Base-by-base conservation (phyloP, 2,888 invertebrate genomes). In the Strigamia crassipes region DNA sequence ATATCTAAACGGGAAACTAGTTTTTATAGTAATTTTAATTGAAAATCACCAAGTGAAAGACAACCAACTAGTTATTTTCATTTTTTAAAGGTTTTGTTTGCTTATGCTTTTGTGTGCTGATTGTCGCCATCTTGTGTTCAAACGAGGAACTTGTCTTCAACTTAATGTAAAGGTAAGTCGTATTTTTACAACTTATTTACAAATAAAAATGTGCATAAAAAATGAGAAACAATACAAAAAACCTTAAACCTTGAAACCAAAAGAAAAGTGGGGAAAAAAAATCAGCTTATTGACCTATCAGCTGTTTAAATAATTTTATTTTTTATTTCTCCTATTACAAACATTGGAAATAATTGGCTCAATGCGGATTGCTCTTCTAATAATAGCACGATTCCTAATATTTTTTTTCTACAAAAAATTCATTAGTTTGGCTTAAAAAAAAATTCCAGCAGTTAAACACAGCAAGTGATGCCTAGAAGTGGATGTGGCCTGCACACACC, bases 81-180 rank as follows among this genome's bases (percentile, higher is more conserved):
- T 73, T 73, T 73, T 73, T 73, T 73, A 73, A 73, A 73, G 73
- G 73, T 73, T 73, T 73, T 73, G 31, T 73, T 73, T 73, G 73
- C 73, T 73, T 73, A 73, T 73, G 73, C 73, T 73, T 73, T 73
- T 73, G 73, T 73, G 73, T 73, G 73, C 73, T 73, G 73, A 73
- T 31, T 73, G 73, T 73, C 73, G 73, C 73, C 73, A 73, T 73
- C 73, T 73, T 73, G 73, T 73, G 73, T 73, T 73, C 27, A 73
- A 73, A 73, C 73, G 73, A 73, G 73, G 73, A 73, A 73, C 73
- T 73, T 73, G 73, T 31, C 73, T 73, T 73, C 73, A 27, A 73
- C 15, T 73, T 73, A 73, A 73, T 73, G 73, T 73, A 73, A 73
- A 73, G 73, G 73, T 73, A 73, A 73, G 73, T 73, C 73, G 2